Conservation (phyloP, 2,888 invertebrate species). For the Diloba caeruleocephala region DNA sequence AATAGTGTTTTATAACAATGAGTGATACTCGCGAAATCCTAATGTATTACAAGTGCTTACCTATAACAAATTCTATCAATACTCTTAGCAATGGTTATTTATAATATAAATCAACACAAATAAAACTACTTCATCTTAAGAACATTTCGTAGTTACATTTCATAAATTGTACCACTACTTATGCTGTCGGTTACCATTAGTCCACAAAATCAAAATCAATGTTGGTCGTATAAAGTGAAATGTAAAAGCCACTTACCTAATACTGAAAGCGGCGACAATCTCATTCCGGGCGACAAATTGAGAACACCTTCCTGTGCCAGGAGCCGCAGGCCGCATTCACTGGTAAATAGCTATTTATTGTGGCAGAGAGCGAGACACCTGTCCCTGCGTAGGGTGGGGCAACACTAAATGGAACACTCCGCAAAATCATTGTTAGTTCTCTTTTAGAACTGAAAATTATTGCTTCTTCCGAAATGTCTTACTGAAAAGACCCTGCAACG, state of each 20-base stretch:
- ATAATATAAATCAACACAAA: too few species aligned
- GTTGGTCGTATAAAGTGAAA: slow-evolving; percentile 74
- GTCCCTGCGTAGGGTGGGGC: slow-evolving; percentile 66
- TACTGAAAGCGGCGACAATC: slow-evolving; percentile 85
- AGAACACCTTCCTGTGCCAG: slow-evolving; percentile 80
- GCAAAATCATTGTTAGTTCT: slow-evolving; percentile 9
- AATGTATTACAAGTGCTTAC: too few species aligned
- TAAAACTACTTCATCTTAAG: too few species aligned
- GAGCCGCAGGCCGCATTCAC: slow-evolving; percentile 71
- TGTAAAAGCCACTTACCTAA: slow-evolving; percentile 85
- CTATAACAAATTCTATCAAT: too few species aligned
- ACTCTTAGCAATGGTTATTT: too few species aligned
- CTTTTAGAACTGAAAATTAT: background rate
- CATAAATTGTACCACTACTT: slow-evolving; percentile 17
- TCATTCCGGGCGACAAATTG: slow-evolving; percentile 86
- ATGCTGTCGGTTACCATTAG: slow-evolving; percentile 28
- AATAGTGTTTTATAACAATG: too few species aligned
- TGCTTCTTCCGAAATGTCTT: background rate
- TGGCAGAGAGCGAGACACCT: slow-evolving; percentile 78
- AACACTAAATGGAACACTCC: slow-evolving; percentile 53
- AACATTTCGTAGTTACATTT: background rate
- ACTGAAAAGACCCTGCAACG: background rate
- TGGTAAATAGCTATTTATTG: slow-evolving; percentile 85
- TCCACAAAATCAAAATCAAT: slow-evolving; percentile 57
- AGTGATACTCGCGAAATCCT: too few species aligned